Percentiles rank a stretch among this genome's conserved stretches.
phyloP scores from a whole-genome alignment of 64 coral and sea anemone species.

The Hydrozoanthus tunicans region DNA sequence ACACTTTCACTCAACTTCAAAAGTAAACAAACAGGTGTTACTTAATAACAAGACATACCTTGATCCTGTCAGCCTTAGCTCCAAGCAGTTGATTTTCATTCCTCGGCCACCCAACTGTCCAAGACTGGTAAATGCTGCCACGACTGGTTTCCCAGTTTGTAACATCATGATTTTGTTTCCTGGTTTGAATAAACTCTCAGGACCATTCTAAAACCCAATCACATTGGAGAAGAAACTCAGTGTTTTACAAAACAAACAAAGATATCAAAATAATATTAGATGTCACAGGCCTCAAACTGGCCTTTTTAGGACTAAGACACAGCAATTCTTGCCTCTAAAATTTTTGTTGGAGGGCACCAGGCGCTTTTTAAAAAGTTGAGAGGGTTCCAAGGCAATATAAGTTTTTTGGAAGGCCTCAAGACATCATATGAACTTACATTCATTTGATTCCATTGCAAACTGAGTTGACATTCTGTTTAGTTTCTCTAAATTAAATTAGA shows the following conservation, averaged over 20 bases:
- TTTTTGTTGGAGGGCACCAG: too few relatives aligned
- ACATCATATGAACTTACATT: too few relatives aligned
- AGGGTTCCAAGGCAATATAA: too few relatives aligned
- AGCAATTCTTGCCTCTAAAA: background rate
- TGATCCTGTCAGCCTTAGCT: background rate
- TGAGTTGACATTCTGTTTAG: too few relatives aligned
- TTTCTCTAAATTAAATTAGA: too few relatives aligned
- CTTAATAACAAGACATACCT: background rate
- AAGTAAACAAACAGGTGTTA: too few relatives aligned
- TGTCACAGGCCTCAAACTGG: background rate
- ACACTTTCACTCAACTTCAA: too few relatives aligned
- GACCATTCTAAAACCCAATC: background rate
- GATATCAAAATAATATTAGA: background rate
- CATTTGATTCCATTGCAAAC: too few relatives aligned
- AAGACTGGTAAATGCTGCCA: slow-evolving; percentile 9
- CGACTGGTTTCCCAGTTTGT: slow-evolving; percentile 14
- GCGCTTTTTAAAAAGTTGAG: too few relatives aligned
- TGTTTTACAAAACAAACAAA: background rate
- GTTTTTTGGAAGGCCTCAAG: too few relatives aligned
- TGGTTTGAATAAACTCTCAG: slow-evolving; percentile 19
- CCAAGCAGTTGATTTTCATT: background rate
- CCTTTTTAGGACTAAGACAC: background rate
- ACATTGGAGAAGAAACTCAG: background rate
- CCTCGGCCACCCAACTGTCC: slow-evolving; percentile 16
- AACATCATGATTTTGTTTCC: slow-evolving; percentile 1